Percentiles rank a stretch among this genome's conserved stretches.
These are phyloP conservation scores for Phymorhynchus buccinoides DNA, from an alignment of 1,140 invertebrate genomes.

Conservation along the genomic window DNA sequence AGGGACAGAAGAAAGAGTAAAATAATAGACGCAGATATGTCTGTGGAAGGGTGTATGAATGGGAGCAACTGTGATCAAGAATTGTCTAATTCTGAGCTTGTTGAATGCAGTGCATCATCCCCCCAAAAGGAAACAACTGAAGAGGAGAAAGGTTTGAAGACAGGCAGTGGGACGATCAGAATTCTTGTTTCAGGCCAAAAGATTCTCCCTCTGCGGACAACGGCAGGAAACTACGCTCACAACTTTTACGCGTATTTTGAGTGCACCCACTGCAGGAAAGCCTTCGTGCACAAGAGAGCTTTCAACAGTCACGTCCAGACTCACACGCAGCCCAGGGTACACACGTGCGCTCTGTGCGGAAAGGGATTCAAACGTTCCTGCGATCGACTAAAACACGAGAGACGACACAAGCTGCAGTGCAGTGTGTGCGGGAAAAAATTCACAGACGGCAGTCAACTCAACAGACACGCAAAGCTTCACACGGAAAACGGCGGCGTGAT, in stretches of 20 bases:
- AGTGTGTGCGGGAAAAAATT: slow-evolving; percentile 5
- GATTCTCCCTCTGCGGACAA: background rate
- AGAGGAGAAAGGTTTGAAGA: no score
- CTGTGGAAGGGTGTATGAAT: background rate
- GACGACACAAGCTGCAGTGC: background rate
- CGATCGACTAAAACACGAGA: background rate
- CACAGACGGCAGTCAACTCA: background rate
- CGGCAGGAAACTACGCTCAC: background rate
- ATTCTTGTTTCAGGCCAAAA: background rate
- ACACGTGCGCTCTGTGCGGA: background rate
- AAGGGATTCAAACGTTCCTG: background rate
- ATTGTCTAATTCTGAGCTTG: background rate
- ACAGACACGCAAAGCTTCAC: background rate
- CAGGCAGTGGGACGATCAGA: background rate
- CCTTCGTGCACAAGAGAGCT: slow-evolving; percentile 1
- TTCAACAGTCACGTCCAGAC: slow-evolving; percentile 1
- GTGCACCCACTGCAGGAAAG: background rate
- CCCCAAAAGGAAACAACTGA: no score
- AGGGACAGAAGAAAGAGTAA: background rate
- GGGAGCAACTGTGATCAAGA: background rate
- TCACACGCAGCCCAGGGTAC: background rate
- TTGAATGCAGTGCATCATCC: no score
- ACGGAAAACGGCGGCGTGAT: background rate
- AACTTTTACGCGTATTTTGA: background rate
- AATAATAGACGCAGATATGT: background rate